These are phyloP conservation scores for Paratilapia polleni DNA, from an alignment of 2,113 vertebrate species.

Conservation along the genomic window DNA sequence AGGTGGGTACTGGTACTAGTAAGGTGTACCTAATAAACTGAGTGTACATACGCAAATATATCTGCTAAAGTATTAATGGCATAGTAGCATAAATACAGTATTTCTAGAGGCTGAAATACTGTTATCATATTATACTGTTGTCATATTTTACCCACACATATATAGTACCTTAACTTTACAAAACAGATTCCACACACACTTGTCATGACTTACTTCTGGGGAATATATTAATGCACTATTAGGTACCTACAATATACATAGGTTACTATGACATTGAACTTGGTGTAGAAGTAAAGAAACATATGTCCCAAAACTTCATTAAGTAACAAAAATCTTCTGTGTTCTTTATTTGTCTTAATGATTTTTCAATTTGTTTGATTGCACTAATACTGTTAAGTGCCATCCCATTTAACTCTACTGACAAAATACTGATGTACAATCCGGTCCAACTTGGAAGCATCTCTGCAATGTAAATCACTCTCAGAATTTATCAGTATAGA, in stretches of 20 bases:
- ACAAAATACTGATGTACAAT: conserved; percentile 1
- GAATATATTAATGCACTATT: neutral
- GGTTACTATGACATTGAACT: neutral
- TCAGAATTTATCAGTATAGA: neutral
- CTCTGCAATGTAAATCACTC: neutral
- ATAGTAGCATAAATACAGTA: neutral
- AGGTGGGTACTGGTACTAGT: neutral
- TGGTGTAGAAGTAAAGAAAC: neutral
- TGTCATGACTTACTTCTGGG: neutral
- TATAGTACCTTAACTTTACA: neutral
- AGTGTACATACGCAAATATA: neutral
- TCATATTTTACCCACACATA: neutral
- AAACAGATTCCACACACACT: neutral
- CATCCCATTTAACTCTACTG: neutral
- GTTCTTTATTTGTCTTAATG: neutral
- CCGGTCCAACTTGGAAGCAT: neutral
- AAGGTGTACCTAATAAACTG: neutral
- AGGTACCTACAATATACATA: neutral
- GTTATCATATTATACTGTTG: neutral
- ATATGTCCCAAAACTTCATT: neutral
- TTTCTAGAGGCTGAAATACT: neutral
- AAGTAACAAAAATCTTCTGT: neutral
- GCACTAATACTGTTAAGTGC: neutral
- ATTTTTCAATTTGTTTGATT: neutral
- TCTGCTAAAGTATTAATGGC: neutral